Conservation (phyloP, 2,888 invertebrate species). For the Pimpla rufipes region DNA sequence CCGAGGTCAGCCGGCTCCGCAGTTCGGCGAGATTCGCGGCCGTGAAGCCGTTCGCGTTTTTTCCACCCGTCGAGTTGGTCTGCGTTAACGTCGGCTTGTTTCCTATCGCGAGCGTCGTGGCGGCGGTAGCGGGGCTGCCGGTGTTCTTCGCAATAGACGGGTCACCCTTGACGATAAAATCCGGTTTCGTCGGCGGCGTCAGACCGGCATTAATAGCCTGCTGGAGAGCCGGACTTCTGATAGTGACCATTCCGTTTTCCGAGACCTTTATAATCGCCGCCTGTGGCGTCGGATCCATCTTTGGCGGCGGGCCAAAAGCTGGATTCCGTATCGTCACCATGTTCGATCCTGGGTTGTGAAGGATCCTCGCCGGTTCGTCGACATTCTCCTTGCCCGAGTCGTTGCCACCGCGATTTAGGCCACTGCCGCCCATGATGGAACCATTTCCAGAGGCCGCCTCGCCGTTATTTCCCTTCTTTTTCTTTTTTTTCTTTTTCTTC, state of each 20-base stretch:
- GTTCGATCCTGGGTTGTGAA: slow-evolving; percentile 86
- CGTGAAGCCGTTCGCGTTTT: slow-evolving; percentile 78
- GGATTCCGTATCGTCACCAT: slow-evolving; percentile 93
- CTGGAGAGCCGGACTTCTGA: slow-evolving; percentile 90
- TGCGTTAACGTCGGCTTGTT: slow-evolving; percentile 64
- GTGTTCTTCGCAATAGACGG: slow-evolving; percentile 47
- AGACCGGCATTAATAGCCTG: slow-evolving; percentile 84
- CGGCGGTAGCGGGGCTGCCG: slow-evolving; percentile 37
- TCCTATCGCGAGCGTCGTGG: slow-evolving; percentile 38
- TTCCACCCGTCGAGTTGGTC: slow-evolving; percentile 68
- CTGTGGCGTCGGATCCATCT: slow-evolving; percentile 85
- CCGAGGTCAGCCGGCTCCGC: slow-evolving; percentile 78
- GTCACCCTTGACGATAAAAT: slow-evolving; percentile 83
- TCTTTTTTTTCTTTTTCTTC: slow-evolving; percentile 87
- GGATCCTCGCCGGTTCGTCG: slow-evolving; percentile 84
- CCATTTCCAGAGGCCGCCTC: slow-evolving; percentile 52
- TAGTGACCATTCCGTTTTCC: slow-evolving; percentile 94
- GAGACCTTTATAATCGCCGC: slow-evolving; percentile 89
- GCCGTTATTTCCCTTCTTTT: slow-evolving; percentile 74
- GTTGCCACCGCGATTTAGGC: slow-evolving; percentile 64
- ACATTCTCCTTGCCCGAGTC: slow-evolving; percentile 72
- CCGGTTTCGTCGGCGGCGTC: slow-evolving; percentile 83
- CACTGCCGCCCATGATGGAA: slow-evolving; percentile 34
- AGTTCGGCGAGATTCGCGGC: slow-evolving; percentile 81
- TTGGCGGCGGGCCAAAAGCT: slow-evolving; percentile 89